Conservation (phyloP, 2,888 invertebrate genomes). For the Apantesis nais region DNA sequence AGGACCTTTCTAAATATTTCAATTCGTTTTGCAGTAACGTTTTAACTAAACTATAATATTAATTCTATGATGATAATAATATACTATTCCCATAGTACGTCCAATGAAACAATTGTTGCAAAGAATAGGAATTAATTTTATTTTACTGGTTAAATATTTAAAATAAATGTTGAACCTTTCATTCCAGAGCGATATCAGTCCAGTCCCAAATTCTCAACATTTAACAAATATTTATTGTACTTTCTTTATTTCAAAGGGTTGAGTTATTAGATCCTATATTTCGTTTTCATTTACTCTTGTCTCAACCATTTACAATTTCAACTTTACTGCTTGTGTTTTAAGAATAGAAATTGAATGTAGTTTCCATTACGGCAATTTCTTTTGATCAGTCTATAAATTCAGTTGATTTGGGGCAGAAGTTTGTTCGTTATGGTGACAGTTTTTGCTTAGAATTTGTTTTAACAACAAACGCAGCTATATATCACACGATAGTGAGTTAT, state of each 20-base stretch:
- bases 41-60: no score
- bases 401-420: slow-evolving; percentile 41
- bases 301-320: slow-evolving; percentile 13
- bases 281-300: slow-evolving; percentile 39
- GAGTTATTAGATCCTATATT: slow-evolving; percentile 41
- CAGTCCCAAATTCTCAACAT: slow-evolving; percentile 24
- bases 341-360: slow-evolving; percentile 18
- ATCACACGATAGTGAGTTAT: slow-evolving; percentile 27
- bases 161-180: background rate
- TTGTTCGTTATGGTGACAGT: slow-evolving; percentile 43
- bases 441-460: slow-evolving; percentile 47
- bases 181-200: background rate
- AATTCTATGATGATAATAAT: no score
- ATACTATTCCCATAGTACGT: no score
- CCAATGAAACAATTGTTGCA: no score
- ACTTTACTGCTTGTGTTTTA: background rate
- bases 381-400: slow-evolving; percentile 51
- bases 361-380: slow-evolving; percentile 37
- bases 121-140: no score
- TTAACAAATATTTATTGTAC: slow-evolving; percentile 33
- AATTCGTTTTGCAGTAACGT: no score
- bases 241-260: slow-evolving; percentile 38
- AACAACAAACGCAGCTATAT: slow-evolving; percentile 33
- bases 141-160: background rate
- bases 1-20: no score